Percentiles rank a stretch among this genome's conserved stretches.
Conservation (phyloP, 2,888 invertebrate species). For the Dynastes tityus region DNA sequence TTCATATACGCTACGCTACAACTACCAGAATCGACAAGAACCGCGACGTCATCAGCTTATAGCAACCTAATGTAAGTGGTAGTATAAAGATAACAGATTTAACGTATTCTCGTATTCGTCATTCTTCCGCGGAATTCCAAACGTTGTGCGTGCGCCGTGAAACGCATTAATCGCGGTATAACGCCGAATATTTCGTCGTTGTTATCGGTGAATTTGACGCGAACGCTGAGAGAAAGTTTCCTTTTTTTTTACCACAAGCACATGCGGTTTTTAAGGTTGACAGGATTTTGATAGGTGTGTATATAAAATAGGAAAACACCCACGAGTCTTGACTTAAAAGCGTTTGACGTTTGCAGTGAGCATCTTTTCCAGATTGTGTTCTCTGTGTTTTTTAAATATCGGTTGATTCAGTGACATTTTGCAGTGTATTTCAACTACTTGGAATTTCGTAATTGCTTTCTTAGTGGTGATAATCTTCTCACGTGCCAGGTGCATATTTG, state of each 20-base stretch:
- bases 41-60: too few species aligned
- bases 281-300: too few species aligned
- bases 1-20: too few species aligned
- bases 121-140: slow-evolving; percentile 40
- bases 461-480: neutral
- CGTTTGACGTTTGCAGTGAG: too few species aligned
- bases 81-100: slow-evolving; percentile 14
- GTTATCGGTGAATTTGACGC: neutral
- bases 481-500: neutral
- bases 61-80: too few species aligned
- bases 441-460: neutral
- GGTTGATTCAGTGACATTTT: too few species aligned
- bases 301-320: too few species aligned
- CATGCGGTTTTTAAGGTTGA: neutral
- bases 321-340: too few species aligned
- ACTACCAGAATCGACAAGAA: too few species aligned
- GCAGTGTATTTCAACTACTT: too few species aligned
- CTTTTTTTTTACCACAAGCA: neutral
- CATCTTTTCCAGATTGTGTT: neutral
- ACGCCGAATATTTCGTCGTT: neutral
- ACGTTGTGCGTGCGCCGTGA: neutral
- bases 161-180: slow-evolving; percentile 3
- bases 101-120: slow-evolving; percentile 26
- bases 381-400: too few species aligned
- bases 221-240: neutral